Evolutionary conservation across 2,888 invertebrate genomes (phyloP).

Genomic region (Plebejus melissa): DNA sequence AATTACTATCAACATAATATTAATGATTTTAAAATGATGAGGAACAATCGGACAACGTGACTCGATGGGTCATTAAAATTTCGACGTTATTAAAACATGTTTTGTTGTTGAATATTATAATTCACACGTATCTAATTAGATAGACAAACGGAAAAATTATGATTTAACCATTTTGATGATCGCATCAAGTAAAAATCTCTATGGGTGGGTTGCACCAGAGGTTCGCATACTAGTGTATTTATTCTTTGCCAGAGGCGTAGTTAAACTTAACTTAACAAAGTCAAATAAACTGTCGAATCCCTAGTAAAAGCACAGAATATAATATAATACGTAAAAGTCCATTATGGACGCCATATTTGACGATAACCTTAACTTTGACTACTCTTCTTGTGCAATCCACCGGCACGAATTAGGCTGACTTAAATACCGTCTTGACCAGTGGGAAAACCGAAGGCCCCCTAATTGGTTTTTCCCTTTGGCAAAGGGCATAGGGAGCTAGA

Average conservation of each 20-base stretch:
- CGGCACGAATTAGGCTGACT: neutral
- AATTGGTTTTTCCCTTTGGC: neutral
- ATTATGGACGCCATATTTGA: too few species aligned
- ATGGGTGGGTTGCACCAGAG: neutral
- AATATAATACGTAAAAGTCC: too few species aligned
- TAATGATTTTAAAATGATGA: neutral
- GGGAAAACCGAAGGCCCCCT: neutral
- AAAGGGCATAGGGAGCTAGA: neutral
- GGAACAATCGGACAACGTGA: neutral
- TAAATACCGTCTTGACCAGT: neutral
- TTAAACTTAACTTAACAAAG: too few species aligned
- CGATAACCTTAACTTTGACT: too few species aligned
- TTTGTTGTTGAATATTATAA: neutral
- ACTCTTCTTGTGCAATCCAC: too few species aligned
- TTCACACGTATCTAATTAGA: neutral
- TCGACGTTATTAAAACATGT: neutral
- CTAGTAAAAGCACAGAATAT: too few species aligned
- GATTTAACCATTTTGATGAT: neutral
- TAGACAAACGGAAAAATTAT: neutral
- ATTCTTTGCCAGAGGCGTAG: too few species aligned
- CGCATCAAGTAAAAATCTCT: neutral
- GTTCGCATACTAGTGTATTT: too few species aligned
- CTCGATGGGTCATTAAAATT: neutral
- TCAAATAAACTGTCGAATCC: too few species aligned
- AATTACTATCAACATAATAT: neutral